Base-by-base conservation (phyloP, 2,888 invertebrate species). In the Mesorhabditis sp. region DNA sequence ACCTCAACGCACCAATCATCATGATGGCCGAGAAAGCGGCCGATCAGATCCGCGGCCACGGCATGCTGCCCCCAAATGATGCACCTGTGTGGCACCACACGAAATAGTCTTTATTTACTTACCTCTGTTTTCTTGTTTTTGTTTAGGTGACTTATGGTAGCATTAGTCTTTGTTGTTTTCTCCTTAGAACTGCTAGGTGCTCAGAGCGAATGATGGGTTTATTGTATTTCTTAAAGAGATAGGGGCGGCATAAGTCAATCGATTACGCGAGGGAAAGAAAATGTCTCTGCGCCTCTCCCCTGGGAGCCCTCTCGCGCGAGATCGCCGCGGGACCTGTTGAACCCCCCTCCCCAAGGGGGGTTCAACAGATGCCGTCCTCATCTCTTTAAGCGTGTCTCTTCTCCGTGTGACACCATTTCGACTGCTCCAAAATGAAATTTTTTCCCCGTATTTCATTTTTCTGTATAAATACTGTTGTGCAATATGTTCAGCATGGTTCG, bases 1-100 rank as follows among this genome's bases (percentile, higher is more conserved):
- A 91, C 81, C 91, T 93, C 64, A 88, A 89, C 76, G 88, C 86
- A 10, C 87, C 88, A 4, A 86, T 86, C 6, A 87, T 88, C n/a
- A 89, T 89, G 88, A 63, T 88, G 65, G 88, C 87, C 4, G 88
- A 88, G 76, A 87, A 87, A 74, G 86, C 87, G 15, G 87, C 88
- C 15, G 88, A 88, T 72, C 83, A 86, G 15, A 88, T 88, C 41
- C 75, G 82, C 61, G 87, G 86, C 4, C 82, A 82, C 10, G 66
- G 70, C 41, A 85, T 86, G 45, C 78, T 87, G 65, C 83, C 86
- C n/a, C 67, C 78, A 15, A 67, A 73, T 45, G 62, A 69, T 43
- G 72, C 75, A 10, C 58, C 58, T 13, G 58, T 50, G 7, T 50
- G 58, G 58, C 7, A 50, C 28, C 28, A 28, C 28, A 28, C 28